These are phyloP conservation scores for Alviniconcha strummeri DNA, from an alignment of 2,888 invertebrate genomes.

Conservation along the genomic window DNA sequence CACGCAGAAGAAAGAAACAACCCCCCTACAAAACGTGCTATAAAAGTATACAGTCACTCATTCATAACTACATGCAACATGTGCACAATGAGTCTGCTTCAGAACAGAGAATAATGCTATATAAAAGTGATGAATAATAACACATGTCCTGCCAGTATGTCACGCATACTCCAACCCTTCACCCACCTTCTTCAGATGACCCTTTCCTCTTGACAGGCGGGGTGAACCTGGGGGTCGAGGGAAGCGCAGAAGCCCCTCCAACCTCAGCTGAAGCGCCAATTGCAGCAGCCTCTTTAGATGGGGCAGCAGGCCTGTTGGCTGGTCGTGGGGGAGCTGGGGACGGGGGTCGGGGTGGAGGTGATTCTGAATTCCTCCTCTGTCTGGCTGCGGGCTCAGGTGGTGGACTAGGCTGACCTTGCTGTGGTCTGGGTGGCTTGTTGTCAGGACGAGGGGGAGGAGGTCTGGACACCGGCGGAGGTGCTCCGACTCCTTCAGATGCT, in stretches of 20 bases:
- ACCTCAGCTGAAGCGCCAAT: background rate
- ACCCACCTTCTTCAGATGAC: background rate
- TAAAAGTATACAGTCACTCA: no score
- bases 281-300: slow-evolving; percentile 19
- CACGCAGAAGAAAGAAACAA: no score
- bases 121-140: no score
- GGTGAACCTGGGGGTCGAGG: background rate
- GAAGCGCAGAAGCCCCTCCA: background rate
- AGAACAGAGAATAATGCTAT: no score
- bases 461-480: background rate
- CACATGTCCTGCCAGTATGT: no score
- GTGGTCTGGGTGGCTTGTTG: background rate
- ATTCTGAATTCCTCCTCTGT: background rate
- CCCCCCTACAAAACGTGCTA: no score
- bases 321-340: slow-evolving; percentile 37
- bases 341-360: slow-evolving; percentile 42
- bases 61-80: no score
- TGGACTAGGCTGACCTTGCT: background rate
- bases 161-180: no score
- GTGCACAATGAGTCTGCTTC: no score
- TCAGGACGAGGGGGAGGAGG: slow-evolving; percentile 23
- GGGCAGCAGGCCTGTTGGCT: slow-evolving; percentile 31
- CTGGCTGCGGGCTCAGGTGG: background rate
- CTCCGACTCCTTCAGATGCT: no score
- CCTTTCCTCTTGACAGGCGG: slow-evolving; percentile 1